phyloP scores from a whole-genome alignment of 2,888 invertebrate species.

The Mylabris sibirica region DNA sequence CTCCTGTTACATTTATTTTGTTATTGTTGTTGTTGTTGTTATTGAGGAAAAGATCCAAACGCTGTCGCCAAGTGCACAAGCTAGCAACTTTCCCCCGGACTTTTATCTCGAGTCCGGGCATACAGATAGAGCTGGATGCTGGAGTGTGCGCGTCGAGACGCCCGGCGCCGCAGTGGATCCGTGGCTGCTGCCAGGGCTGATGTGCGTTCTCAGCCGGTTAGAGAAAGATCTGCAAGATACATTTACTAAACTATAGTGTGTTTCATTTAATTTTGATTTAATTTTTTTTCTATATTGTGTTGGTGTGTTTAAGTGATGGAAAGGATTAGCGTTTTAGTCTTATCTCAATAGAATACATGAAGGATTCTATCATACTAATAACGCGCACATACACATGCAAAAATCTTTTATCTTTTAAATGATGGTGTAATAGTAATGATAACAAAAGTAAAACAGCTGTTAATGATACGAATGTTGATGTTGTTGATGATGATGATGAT shows the following conservation, averaged over 20 bases:
- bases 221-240: constrained; percentile 46
- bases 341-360: not conserved
- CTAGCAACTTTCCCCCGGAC: constrained; percentile 39
- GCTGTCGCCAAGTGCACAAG: constrained; percentile 29
- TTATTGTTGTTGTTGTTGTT: not conserved
- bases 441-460: constrained; percentile 11
- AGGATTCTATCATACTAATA: not conserved
- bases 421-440: constrained; percentile 1
- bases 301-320: not conserved
- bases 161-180: constrained; percentile 59
- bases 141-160: constrained; percentile 56
- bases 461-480: not conserved
- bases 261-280: not conserved
- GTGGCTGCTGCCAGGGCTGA: constrained; percentile 57
- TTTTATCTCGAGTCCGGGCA: constrained; percentile 55
- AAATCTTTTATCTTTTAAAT: not conserved
- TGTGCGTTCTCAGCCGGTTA: constrained; percentile 47
- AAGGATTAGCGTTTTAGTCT: not conserved
- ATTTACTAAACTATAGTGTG: constrained; percentile 14
- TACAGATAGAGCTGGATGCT: constrained; percentile 57
- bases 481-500: not conserved
- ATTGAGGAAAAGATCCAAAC: constrained; percentile 16
- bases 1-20: not conserved
- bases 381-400: not conserved
- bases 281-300: not conserved